Conservation (phyloP, 2,888 invertebrate species). For the Spatulosminthurus flaviceps region DNA sequence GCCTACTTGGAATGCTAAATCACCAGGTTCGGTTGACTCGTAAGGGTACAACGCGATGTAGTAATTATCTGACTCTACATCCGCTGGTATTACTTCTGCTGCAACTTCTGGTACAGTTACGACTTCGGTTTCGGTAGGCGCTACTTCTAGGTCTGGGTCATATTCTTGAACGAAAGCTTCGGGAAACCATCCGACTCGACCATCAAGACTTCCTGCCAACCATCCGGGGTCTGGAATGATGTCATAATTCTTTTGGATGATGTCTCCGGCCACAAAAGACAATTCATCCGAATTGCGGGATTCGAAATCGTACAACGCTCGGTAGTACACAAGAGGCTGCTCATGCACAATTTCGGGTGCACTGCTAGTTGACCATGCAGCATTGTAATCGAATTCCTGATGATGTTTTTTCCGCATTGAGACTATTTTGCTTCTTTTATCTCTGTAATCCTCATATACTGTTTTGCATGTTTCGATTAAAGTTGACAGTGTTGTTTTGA, state of each 20-base stretch:
- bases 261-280: constrained; percentile 91
- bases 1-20: constrained; percentile 85
- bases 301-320: constrained; percentile 92
- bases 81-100: background rate
- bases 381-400: constrained; percentile 65
- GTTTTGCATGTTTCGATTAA: constrained; percentile 64
- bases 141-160: constrained; percentile 20
- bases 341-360: constrained; percentile 64
- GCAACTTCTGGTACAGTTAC: constrained; percentile 65
- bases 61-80: constrained; percentile 70
- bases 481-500: constrained; percentile 60
- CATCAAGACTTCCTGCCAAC: constrained; percentile 90
- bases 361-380: constrained; percentile 74
- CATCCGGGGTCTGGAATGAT: constrained; percentile 90
- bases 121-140: constrained; percentile 64
- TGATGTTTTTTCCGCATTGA: constrained; percentile 61
- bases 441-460: constrained; percentile 64
- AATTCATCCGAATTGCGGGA: constrained; percentile 93
- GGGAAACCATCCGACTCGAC: constrained; percentile 95
- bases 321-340: constrained; percentile 71
- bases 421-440: constrained; percentile 64
- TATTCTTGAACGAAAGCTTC: constrained; percentile 85
- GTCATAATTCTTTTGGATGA: constrained; percentile 73
- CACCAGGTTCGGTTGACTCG: constrained; percentile 86
- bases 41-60: constrained; percentile 92